Evolutionary conservation across 2,797 vertebrate species (phyloP).

Genomic region (Sebastes nivosus): DNA sequence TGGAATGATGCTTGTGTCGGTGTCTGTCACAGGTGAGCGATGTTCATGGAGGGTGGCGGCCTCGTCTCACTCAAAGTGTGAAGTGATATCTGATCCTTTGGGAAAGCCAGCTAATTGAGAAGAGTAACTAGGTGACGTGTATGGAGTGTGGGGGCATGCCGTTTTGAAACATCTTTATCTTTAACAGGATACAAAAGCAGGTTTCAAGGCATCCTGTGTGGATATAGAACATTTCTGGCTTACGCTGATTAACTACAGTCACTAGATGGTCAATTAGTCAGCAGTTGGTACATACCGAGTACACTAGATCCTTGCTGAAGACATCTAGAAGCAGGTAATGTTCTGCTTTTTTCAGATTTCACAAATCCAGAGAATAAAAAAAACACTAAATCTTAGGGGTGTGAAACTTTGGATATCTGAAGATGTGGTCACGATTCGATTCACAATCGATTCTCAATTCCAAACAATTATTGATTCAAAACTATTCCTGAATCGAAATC

Average conservation of each 20-base stretch:
- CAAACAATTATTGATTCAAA: neutral
- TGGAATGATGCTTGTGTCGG: neutral
- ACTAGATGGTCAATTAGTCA: neutral
- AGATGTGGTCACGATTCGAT: neutral
- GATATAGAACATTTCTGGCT: neutral
- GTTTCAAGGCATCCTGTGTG: neutral
- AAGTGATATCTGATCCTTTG: neutral
- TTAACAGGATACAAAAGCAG: neutral
- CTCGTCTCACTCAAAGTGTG: neutral
- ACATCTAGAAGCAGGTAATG: neutral
- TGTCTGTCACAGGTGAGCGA: slow-evolving; percentile 10
- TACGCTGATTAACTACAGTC: neutral
- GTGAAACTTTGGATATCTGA: neutral
- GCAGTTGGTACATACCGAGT: neutral
- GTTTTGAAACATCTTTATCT: neutral
- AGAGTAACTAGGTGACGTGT: neutral
- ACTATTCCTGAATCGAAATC: neutral
- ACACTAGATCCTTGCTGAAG: neutral
- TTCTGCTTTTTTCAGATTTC: neutral
- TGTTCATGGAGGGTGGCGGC: neutral
- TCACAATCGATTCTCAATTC: neutral
- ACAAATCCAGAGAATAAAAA: neutral
- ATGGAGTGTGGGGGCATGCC: neutral
- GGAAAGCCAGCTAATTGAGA: neutral
- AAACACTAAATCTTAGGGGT: neutral